Base-by-base conservation (phyloP, 2,113 vertebrate genomes). In the Xyliphius kryptos region DNA sequence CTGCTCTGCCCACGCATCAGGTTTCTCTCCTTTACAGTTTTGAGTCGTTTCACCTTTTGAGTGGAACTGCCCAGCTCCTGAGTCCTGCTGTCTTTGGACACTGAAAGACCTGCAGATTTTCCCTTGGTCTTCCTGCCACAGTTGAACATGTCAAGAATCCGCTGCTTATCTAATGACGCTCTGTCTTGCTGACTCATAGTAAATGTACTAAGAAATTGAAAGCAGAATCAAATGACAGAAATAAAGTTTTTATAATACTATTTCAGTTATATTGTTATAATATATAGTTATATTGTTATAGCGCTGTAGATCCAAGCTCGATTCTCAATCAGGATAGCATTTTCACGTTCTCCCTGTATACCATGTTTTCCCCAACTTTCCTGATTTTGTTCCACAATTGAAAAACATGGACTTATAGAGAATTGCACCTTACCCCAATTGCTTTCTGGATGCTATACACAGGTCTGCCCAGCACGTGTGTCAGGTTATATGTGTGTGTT, bases 11-110 rank as follows among this genome's bases (percentile, higher is more conserved):
- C 26, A 70, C 72, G 82, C 58, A 60, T 67, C 2, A 66, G 61
- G 58, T 80, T 76, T 15, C 85, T 82, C 41, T 90, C 84, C 58
- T 83, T 88, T 17, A 80, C 78, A 3, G 82, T 86, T 71, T 78
- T 86, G 20, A 88, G 76, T 14, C 78, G 75, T 75, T 88, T 90
- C 9, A 71, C 68, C 73, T 80, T 85, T 17, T 63, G 22, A 20
- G 54, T 56, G 10, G 20, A 6, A 2, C 9, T 53, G 19, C 22
- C 46, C 16, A 56, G 43, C 43, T 44, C 43, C 14, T 75, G 48
- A n/a, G 44, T 58, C 49, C 56, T 56, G 57, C 38, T 49, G 2
- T 6, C 13, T 4, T 8, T 59, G 14, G 32, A 49, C 37, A 53
- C 22, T 38, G 69, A 48, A 43, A 21, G 20, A 20, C 16, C 64